A percentile compares a stretch with the other conserved stretches of the same genome.
phyloP scores from a whole-genome alignment of 1,140 invertebrate species.

The Microplitis demolitor region DNA sequence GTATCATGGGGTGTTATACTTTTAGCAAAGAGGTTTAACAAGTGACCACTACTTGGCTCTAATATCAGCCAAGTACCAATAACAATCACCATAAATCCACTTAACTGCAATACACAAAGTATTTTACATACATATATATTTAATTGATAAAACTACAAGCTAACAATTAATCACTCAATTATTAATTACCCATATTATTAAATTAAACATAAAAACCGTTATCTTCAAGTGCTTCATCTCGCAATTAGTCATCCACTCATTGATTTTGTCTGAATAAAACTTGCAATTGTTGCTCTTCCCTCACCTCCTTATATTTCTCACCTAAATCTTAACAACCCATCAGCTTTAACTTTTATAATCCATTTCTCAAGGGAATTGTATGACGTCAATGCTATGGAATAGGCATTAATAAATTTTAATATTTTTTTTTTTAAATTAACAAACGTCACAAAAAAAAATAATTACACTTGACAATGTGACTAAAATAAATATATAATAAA shows the following conservation, averaged over 20 bases:
- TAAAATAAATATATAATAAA: no score
- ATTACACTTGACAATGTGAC: no score
- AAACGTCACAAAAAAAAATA: no score
- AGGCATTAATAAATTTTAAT: no score
- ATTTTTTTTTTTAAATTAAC: no score
- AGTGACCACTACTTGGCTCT: conserved; percentile 58
- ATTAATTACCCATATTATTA: conserved; percentile 64
- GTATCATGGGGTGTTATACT: conserved; percentile 52
- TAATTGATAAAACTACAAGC: background rate
- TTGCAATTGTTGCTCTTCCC: no score
- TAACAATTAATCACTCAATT: background rate
- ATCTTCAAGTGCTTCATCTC: conserved; percentile 60
- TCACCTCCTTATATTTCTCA: no score
- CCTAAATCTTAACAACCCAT: no score
- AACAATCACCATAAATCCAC: conserved; percentile 60
- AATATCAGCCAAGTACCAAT: conserved; percentile 61
- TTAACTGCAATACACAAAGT: conserved; percentile 46
- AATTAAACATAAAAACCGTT: conserved; percentile 61
- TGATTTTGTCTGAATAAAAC: background rate
- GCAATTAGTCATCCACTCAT: background rate
- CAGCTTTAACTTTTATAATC: no score
- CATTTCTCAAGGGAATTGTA: no score
- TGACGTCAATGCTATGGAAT: no score
- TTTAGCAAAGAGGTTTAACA: conserved; percentile 59
- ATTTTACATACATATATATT: background rate